Conservation (phyloP, 2,888 invertebrate genomes). For the Polydrusus cervinus region DNA sequence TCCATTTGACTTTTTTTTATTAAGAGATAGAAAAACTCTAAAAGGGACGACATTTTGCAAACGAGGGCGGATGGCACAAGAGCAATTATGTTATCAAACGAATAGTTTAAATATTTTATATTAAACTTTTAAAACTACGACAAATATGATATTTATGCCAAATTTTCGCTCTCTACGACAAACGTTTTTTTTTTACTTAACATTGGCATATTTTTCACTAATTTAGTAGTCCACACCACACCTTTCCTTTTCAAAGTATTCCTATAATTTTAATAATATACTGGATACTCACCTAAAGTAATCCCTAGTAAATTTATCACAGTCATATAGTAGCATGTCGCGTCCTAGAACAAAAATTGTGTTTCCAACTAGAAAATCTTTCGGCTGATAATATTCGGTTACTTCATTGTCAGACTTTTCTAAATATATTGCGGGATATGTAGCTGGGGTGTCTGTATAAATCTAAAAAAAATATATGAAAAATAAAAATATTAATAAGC, state of each 20-base stretch:
- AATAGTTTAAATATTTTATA: no score
- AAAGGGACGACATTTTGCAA: no score
- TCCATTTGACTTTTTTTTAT: no score
- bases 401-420: slow-evolving; percentile 83
- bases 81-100: no score
- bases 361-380: slow-evolving; percentile 84
- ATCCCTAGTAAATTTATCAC: slow-evolving; percentile 82
- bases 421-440: slow-evolving; percentile 79
- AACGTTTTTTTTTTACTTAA: no score
- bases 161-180: no score
- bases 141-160: no score
- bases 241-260: background rate
- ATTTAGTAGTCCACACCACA: background rate
- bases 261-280: no score
- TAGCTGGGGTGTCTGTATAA: slow-evolving; percentile 71
- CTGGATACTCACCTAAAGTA: slow-evolving; percentile 43
- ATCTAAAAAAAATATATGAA: slow-evolving; percentile 59
- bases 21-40: no score
- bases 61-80: no score
- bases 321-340: slow-evolving; percentile 84
- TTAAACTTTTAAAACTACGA: no score
- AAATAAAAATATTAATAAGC: background rate
- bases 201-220: no score
- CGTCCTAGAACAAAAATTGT: slow-evolving; percentile 81
- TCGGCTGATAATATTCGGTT: slow-evolving; percentile 84